Evolutionary conservation across 2,113 vertebrate species (phyloP).

Genomic region (Bubo blakistoni): DNA sequence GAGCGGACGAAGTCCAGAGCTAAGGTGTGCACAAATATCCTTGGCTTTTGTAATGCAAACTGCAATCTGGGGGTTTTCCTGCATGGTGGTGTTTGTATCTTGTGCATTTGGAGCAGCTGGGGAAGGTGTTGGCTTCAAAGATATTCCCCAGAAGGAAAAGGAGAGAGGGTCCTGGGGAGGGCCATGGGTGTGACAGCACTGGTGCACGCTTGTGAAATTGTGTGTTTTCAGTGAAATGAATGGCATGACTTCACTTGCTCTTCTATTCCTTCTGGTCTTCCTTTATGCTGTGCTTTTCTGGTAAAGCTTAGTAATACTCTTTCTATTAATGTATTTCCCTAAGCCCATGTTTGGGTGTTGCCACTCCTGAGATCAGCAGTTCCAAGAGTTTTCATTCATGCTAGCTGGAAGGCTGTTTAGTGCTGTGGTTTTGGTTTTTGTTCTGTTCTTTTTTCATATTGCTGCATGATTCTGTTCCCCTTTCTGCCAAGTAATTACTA

Average conservation of each 20-base stretch:
- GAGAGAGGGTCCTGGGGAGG: neutral
- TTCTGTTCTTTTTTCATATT: neutral
- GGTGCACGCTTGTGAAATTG: neutral
- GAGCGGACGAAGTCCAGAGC: neutral
- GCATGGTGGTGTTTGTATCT: neutral
- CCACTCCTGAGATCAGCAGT: neutral
- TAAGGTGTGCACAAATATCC: neutral
- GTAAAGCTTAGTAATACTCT: neutral
- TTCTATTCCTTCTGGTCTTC: neutral
- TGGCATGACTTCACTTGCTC: neutral
- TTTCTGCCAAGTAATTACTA: neutral
- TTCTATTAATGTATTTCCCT: neutral
- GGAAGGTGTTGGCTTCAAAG: neutral
- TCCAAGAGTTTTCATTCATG: neutral
- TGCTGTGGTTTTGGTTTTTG: neutral
- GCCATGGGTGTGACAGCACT: too few relatives aligned
- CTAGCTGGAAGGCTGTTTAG: neutral
- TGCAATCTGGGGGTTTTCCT: neutral
- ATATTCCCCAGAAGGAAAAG: neutral
- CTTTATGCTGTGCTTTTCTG: neutral
- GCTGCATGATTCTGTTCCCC: neutral
- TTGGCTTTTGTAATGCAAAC: neutral
- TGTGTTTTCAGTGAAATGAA: accelerated
- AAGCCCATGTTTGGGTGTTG: neutral
- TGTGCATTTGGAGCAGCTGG: neutral